Conservation (phyloP, 2,113 vertebrate species). For the Xiphophorus couchianus region DNA sequence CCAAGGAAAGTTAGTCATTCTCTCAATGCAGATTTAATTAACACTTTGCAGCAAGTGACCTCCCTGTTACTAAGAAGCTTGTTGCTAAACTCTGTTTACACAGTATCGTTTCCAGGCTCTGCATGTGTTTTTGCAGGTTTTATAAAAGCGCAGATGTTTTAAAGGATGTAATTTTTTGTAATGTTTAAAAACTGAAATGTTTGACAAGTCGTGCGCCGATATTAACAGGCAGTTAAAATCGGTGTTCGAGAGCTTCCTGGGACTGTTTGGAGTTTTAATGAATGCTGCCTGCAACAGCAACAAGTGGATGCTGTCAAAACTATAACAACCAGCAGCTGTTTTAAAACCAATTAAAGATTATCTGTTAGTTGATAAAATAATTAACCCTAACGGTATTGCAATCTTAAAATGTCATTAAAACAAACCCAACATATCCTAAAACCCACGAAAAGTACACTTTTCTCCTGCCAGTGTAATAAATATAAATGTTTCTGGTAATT, state of each 20-base stretch:
- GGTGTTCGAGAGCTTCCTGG: background rate
- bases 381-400: background rate
- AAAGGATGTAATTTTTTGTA: background rate
- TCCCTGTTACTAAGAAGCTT: background rate
- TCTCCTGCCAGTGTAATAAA: background rate
- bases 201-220: background rate
- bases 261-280: background rate
- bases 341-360: background rate
- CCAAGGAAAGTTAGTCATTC: slow-evolving; percentile 2
- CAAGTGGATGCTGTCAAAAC: background rate
- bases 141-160: background rate
- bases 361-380: background rate
- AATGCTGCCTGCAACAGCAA: background rate
- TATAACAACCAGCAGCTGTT: background rate
- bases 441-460: background rate
- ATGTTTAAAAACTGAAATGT: background rate
- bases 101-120: background rate
- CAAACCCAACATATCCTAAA: background rate
- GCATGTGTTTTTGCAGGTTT: background rate
- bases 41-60: background rate
- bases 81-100: background rate
- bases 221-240: background rate
- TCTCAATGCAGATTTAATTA: slow-evolving; percentile 5
- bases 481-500: no score
- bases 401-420: background rate